Evolutionary conservation across 1,140 invertebrate genomes (phyloP).

Genomic region (Anadara kagoshimensis): DNA sequence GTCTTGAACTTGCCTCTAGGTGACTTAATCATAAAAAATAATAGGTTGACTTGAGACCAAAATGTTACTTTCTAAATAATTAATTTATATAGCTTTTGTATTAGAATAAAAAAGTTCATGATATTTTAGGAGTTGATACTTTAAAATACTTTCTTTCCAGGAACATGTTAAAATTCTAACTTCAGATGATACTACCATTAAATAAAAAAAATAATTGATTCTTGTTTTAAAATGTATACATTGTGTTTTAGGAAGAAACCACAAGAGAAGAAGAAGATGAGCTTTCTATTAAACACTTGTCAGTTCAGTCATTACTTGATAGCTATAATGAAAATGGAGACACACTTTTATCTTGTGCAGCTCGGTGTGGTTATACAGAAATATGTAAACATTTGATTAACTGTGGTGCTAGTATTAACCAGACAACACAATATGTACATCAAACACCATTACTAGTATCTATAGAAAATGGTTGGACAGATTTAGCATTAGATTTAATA

Average conservation of each 20-base stretch:
- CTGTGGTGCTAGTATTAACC: conserved; percentile 51
- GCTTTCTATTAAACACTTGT: conserved; percentile 1
- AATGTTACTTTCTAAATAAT: no score
- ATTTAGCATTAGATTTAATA: conserved; percentile 45
- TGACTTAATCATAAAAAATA: neutral
- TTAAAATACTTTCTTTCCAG: neutral
- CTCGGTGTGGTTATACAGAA: conserved; percentile 34
- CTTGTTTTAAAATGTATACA: no score
- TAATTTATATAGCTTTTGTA: no score
- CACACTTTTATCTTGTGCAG: conserved; percentile 55
- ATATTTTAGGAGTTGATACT: no score
- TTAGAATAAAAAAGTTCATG: no score
- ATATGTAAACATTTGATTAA: conserved; percentile 48
- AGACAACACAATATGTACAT: conserved; percentile 39
- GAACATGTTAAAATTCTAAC: neutral
- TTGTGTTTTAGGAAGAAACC: conserved; percentile 12
- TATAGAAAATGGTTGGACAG: conserved; percentile 42
- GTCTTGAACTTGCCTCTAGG: neutral
- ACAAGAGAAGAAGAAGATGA: conserved; percentile 7
- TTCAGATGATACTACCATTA: no score
- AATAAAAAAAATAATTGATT: no score
- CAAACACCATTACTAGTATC: conserved; percentile 55
- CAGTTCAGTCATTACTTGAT: conserved; percentile 13
- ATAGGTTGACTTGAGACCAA: no score
- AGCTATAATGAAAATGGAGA: conserved; percentile 49